These are phyloP conservation scores for Atta colombica DNA, from an alignment of 1,140 invertebrate species.

Conservation along the genomic window DNA sequence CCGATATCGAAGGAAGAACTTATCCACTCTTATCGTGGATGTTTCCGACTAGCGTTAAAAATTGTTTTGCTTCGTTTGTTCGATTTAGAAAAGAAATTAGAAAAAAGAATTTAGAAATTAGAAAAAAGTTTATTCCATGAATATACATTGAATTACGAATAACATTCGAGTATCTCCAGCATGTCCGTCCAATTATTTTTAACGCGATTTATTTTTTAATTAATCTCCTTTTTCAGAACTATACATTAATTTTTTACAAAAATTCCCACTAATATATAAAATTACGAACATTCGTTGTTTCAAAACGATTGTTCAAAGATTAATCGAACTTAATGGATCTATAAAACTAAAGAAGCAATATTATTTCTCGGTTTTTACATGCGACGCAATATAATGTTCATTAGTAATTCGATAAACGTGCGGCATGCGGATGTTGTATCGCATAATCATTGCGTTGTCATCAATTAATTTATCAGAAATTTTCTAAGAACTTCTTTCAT, in stretches of 20 bases:
- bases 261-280: background rate
- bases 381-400: background rate
- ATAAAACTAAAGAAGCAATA: background rate
- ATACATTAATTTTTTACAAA: background rate
- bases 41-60: slow-evolving; percentile 56
- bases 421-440: slow-evolving; percentile 42
- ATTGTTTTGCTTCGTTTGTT: slow-evolving; percentile 11
- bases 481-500: slow-evolving; percentile 44
- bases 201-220: no score
- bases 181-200: background rate
- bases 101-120: slow-evolving; percentile 5
- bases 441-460: slow-evolving; percentile 52
- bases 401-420: slow-evolving; percentile 22
- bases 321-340: background rate
- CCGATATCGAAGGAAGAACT: slow-evolving; percentile 61
- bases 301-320: background rate
- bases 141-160: slow-evolving; percentile 1
- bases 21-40: slow-evolving; percentile 51
- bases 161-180: background rate
- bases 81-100: slow-evolving; percentile 3
- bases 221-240: background rate
- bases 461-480: slow-evolving; percentile 64
- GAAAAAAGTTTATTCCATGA: background rate
- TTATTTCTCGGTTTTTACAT: background rate
- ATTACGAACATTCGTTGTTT: background rate